Evolutionary conservation across 2,888 invertebrate genomes (phyloP), one percentile per base, ranked within the genome.

Genomic region (Ennomos erosarius): DNA sequence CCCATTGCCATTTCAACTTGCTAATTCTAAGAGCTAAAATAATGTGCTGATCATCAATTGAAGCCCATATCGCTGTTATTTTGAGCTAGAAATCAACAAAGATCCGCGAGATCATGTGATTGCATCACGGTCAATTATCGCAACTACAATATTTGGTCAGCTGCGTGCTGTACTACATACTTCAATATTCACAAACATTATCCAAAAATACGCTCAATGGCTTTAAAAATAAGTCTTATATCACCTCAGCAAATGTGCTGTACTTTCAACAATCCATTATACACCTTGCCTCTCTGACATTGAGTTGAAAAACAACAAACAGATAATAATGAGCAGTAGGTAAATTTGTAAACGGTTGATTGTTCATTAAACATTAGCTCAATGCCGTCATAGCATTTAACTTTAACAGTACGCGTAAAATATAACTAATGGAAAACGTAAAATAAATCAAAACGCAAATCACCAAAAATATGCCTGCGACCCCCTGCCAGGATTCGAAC

Each of bases 401-500:
- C 84, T 72, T 70, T 70, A 84, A 84, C 84, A 85, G 84, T 82
- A 77, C 76, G 69, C 72, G 75, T 84, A 84, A 84, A 79, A 71
- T 69, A 73, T 73, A 64, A 55, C 9, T 34, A 64, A 55, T 51
- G 11, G 60, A 64, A 73, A 67, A 69, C 53, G 69, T 63, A 68
- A 54, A 54, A 45, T 55, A 61, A 55, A 64, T 34, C 36, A 61
- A 63, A 58, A 63, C 48, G 54, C 9, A 10, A 40, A n/a, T 1
- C 46, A 66, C 74, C 76, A 76, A 76, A 69, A 67, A 6, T 6
- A 9, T 9, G 12, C 6, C 26, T 1, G 70, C 93, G 93, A 93
- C 93, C 93, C 93, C 93, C 88, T 93, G 93, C 93, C 93, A 93
- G 93, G 93, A 93, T 93, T 93, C 93, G 93, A 93, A 93, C 90